Percentiles rank a stretch among this genome's conserved stretches.
phyloP scores from a whole-genome alignment of 2,797 vertebrate genomes.

The Phaenicophaeus curvirostris region DNA sequence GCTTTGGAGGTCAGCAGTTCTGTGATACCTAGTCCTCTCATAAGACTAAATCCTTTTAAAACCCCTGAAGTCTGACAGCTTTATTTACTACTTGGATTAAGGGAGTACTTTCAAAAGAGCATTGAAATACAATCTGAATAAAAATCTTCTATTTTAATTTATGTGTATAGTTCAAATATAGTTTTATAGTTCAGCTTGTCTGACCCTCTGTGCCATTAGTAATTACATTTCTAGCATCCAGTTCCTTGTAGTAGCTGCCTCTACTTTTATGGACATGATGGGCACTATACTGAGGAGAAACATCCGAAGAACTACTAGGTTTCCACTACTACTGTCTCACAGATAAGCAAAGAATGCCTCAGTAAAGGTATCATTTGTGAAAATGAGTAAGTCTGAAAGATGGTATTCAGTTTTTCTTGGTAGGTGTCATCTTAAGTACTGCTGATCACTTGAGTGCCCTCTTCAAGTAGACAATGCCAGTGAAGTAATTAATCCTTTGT shows the following conservation, averaged over 20 bases:
- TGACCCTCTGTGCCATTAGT: neutral
- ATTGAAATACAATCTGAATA: neutral
- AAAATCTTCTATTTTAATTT: neutral
- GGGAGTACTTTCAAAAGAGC: neutral
- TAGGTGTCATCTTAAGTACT: neutral
- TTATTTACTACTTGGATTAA: neutral
- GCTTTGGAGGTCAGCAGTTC: neutral
- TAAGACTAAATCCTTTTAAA: neutral
- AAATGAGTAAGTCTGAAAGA: neutral
- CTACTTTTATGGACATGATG: fast-evolving
- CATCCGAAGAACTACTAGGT: neutral
- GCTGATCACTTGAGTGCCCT: neutral
- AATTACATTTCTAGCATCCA: neutral
- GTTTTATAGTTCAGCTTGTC: neutral
- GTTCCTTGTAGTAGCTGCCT: neutral
- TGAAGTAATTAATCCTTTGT: conserved; percentile 4
- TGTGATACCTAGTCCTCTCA: neutral
- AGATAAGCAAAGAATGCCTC: neutral
- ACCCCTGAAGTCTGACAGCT: neutral
- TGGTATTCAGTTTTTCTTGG: neutral
- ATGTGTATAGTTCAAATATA: too few relatives aligned
- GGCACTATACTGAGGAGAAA: neutral
- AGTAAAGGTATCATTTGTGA: neutral
- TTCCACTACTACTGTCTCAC: neutral
- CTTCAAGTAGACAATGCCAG: neutral